Percentiles rank a stretch among this genome's conserved stretches.
Evolutionary conservation across 2,113 vertebrate species (phyloP).

Genomic region (Vanacampus margaritifer): DNA sequence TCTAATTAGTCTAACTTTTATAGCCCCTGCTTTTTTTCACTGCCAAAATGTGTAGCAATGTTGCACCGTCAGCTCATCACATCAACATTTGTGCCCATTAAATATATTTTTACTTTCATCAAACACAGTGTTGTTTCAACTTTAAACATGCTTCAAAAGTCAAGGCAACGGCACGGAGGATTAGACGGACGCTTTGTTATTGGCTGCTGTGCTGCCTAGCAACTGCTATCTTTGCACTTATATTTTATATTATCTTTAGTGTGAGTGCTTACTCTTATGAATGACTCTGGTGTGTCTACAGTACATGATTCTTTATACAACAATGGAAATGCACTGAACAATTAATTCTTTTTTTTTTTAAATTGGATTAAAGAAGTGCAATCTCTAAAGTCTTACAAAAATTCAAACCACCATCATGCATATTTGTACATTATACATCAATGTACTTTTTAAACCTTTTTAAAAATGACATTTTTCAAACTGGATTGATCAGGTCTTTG

Average conservation of each 20-base stretch:
- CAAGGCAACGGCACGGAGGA: not conserved
- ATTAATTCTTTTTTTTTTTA: not conserved
- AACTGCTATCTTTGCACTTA: not conserved
- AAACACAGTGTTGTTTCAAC: not conserved
- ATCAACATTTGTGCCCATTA: not conserved
- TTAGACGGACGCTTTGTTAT: not conserved
- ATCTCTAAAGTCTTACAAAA: not conserved
- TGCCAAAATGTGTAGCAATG: not conserved
- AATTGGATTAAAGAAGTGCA: not conserved
- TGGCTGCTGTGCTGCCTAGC: not conserved
- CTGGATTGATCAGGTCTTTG: no score
- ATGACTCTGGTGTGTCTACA: not conserved
- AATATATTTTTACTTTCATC: not conserved
- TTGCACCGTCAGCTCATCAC: not conserved
- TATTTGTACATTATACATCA: no score
- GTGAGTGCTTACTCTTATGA: not conserved
- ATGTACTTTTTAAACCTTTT: no score
- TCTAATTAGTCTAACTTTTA: no score
- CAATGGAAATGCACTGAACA: not conserved
- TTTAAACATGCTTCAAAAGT: not conserved
- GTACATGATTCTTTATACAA: not conserved
- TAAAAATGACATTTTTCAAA: no score
- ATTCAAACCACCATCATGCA: no score
- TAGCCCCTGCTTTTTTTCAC: not conserved
- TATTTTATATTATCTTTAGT: not conserved